A percentile compares a stretch with the other conserved stretches of the same genome.
Evolutionary conservation across 2,113 vertebrate species (phyloP).

Genomic region (Alethe diademata): DNA sequence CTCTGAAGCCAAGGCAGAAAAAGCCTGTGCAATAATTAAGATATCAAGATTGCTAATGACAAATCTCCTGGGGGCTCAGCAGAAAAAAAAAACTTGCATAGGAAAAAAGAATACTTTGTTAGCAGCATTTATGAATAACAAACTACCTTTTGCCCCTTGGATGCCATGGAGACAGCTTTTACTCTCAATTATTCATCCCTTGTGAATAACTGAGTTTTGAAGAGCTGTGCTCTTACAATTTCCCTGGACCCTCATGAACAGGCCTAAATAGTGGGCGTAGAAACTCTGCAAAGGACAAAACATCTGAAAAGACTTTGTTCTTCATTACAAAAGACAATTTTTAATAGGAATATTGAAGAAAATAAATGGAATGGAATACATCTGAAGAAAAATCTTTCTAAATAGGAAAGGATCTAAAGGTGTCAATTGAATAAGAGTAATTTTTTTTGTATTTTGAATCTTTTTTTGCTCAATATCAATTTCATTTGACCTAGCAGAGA

Average conservation of each 20-base stretch:
- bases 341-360: neutral
- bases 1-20: neutral
- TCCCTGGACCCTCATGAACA: neutral
- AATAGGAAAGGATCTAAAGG: neutral
- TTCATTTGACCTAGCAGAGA: neutral
- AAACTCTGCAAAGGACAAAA: neutral
- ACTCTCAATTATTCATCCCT: neutral
- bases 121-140: conserved; percentile 28
- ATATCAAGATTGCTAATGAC: neutral
- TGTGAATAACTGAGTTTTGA: conserved; percentile 7
- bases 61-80: neutral
- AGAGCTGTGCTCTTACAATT: neutral
- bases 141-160: neutral
- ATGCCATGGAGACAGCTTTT: conserved; percentile 13
- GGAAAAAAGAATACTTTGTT: neutral
- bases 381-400: neutral
- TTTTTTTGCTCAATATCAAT: neutral
- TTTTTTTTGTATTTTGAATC: neutral
- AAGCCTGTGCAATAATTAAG: neutral
- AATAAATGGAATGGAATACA: neutral
- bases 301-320: neutral
- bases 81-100: neutral
- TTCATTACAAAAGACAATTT: neutral
- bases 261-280: neutral
- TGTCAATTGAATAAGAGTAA: neutral